Percentiles rank a stretch among this genome's conserved stretches.
Evolutionary conservation across 1,140 invertebrate genomes (phyloP).

Genomic region (Drosophila malerkotliana): DNA sequence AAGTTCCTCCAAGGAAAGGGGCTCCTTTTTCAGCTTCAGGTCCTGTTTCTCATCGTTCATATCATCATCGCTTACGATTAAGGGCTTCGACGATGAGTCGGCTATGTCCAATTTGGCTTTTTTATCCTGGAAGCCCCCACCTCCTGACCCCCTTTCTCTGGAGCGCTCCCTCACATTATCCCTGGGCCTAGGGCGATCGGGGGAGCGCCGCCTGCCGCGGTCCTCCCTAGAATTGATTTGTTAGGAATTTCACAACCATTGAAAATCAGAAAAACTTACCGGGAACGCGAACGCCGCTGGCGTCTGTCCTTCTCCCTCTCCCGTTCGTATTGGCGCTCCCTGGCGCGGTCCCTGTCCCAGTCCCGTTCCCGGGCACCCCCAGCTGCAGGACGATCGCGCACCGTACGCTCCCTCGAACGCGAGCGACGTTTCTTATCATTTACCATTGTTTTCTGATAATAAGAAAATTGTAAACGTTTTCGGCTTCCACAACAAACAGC

Average conservation of each 20-base stretch:
- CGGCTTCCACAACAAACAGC: conserved; percentile 19
- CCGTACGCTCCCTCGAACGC: conserved; percentile 84
- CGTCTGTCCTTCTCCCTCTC: conserved; percentile 72
- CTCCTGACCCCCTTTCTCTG: conserved; percentile 46
- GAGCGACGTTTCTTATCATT: conserved; percentile 85
- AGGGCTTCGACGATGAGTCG: neutral
- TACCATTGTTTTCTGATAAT: conserved; percentile 73
- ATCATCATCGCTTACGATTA: conserved; percentile 75
- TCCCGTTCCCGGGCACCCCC: conserved; percentile 50
- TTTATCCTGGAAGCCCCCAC: conserved; percentile 42
- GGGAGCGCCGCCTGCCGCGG: conserved; percentile 75
- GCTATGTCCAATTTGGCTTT: conserved; percentile 45
- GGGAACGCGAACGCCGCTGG: conserved; percentile 74
- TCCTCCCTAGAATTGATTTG: conserved; percentile 42
- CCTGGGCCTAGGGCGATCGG: conserved; percentile 54
- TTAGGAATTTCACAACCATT: neutral
- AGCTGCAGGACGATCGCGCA: conserved; percentile 50
- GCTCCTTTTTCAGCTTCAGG: conserved; percentile 89
- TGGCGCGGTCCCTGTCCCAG: conserved; percentile 61
- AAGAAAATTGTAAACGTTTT: conserved; percentile 20
- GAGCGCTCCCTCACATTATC: conserved; percentile 51
- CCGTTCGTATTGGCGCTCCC: conserved; percentile 54
- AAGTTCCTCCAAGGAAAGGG: conserved; percentile 97
- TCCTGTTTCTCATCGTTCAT: conserved; percentile 15
- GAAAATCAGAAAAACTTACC: conserved; percentile 20